Conservation (phyloP, 2,888 invertebrate genomes). For the Syrphus vitripennis region DNA sequence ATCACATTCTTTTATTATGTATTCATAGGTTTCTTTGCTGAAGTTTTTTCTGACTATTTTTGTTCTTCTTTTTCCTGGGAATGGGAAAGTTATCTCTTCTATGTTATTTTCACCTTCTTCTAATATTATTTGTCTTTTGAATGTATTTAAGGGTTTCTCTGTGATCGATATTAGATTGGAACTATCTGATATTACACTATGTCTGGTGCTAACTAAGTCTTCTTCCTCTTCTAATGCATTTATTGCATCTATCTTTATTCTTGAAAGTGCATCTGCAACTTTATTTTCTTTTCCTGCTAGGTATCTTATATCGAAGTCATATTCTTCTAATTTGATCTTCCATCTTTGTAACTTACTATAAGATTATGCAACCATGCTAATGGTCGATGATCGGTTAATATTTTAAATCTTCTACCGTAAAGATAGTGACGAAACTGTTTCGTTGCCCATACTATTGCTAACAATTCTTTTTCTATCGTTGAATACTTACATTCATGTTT, state of each 20-base stretch:
- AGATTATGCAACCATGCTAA: too few species aligned
- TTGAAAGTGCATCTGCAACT: too few species aligned
- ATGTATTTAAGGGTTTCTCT: conserved; percentile 17
- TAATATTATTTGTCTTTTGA: conserved; percentile 10
- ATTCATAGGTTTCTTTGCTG: background rate
- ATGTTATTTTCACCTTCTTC: background rate
- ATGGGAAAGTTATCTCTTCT: too few species aligned
- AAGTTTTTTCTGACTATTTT: background rate
- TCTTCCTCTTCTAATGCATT: too few species aligned
- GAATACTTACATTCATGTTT: conserved; percentile 26
- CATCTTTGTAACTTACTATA: too few species aligned
- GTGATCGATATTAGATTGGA: conserved; percentile 16
- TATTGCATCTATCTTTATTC: too few species aligned
- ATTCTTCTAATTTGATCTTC: too few species aligned
- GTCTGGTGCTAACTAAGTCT: too few species aligned
- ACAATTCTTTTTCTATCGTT: background rate
- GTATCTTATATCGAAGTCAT: too few species aligned
- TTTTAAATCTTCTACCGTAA: conserved; percentile 21
- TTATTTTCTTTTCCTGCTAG: too few species aligned
- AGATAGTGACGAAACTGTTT: background rate
- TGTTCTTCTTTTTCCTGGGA: conserved; percentile 17
- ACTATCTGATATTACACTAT: background rate
- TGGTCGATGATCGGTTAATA: too few species aligned
- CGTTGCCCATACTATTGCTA: conserved; percentile 19
- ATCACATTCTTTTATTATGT: conserved; percentile 12